phyloP scores from a whole-genome alignment of 2,797 vertebrate species.

The Erethizon dorsatum region DNA sequence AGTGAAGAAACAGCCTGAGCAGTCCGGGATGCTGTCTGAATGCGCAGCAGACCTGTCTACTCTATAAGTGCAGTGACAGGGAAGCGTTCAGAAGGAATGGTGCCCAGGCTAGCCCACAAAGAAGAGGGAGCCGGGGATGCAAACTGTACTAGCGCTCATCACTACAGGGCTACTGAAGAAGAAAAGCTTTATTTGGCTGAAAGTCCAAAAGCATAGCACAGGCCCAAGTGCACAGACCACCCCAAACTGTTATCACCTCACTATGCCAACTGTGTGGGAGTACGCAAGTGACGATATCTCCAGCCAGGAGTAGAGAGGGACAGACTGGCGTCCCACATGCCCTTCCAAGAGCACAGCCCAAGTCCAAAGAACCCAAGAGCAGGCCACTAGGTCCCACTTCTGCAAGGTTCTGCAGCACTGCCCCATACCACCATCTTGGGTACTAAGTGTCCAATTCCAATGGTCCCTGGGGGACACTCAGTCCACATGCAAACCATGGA shows the following conservation, averaged over 20 bases:
- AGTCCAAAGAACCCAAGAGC: not conserved
- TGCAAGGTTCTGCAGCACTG: not conserved
- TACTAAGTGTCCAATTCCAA: not conserved
- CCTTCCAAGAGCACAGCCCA: not conserved
- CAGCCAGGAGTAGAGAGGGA: not conserved
- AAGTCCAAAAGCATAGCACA: not conserved
- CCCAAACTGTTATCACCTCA: not conserved
- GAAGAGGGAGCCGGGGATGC: not conserved
- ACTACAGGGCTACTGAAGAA: not conserved
- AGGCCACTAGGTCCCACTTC: no score
- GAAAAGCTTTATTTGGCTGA: not conserved
- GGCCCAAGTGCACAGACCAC: not conserved
- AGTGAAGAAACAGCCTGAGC: not conserved
- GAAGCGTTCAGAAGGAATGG: not conserved
- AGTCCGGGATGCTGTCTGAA: not conserved
- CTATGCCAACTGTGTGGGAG: not conserved
- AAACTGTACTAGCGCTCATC: not conserved
- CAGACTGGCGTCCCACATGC: not conserved
- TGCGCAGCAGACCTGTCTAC: not conserved
- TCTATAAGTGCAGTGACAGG: not conserved
- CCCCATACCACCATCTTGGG: not conserved
- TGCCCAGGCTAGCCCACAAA: not conserved
- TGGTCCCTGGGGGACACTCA: not conserved
- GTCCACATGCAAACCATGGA: not conserved
- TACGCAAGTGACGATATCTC: not conserved